Evolutionary conservation across 2,113 vertebrate genomes (phyloP).

Genomic region (Marmota monax): DNA sequence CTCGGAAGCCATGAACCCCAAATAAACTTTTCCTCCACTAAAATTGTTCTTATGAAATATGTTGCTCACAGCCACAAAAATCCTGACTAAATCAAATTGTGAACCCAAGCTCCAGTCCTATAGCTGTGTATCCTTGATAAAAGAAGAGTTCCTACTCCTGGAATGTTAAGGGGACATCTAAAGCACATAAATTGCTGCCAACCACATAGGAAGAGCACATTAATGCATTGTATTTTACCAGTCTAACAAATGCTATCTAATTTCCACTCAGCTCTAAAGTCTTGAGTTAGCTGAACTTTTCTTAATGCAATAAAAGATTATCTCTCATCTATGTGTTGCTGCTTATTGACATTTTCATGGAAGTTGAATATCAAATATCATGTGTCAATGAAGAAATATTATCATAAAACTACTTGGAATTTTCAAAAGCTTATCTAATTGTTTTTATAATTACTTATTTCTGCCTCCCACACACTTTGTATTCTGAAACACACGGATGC

Average conservation of each 20-base stretch:
- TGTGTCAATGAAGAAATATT: neutral
- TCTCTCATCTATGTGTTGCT: neutral
- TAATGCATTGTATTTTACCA: neutral
- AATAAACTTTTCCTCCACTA: no score
- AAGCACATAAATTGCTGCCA: neutral
- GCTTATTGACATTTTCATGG: neutral
- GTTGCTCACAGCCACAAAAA: no score
- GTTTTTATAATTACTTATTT: neutral
- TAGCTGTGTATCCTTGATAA: neutral
- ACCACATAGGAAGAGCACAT: neutral
- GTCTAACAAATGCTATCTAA: neutral
- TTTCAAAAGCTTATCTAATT: neutral
- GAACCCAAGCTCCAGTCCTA: neutral
- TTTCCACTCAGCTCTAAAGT: neutral
- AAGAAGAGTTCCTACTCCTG: neutral
- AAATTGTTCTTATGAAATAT: no score
- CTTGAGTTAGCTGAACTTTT: neutral
- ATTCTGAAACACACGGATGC: neutral
- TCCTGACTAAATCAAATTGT: no score
- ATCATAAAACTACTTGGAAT: neutral
- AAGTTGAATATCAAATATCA: neutral
- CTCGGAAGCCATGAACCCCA: no score
- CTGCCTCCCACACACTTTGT: neutral
- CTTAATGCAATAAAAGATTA: neutral
- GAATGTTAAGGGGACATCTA: neutral